Evolutionary conservation across 2,888 invertebrate species (phyloP).

Genomic region (Neoaliturus tenellus): DNA sequence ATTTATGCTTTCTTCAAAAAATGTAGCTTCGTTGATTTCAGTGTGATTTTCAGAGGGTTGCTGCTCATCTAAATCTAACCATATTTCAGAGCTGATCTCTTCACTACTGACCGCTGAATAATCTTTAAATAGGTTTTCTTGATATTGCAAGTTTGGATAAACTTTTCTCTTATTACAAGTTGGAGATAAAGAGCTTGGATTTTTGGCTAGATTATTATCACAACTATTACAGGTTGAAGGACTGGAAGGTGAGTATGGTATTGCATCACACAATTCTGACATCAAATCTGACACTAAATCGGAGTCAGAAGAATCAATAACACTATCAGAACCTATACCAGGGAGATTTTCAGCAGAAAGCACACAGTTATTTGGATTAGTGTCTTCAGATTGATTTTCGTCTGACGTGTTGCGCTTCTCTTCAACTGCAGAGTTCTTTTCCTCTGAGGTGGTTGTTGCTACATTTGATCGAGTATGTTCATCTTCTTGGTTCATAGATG

Average conservation of each 20-base stretch:
- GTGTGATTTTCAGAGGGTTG: neutral
- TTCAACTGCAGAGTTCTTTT: neutral
- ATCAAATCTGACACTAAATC: no score
- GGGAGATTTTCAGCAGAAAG: neutral
- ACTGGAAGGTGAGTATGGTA: constrained; percentile 27
- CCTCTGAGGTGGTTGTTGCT: neutral
- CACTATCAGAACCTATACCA: neutral
- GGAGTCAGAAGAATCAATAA: neutral
- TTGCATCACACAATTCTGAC: neutral
- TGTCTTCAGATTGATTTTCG: neutral
- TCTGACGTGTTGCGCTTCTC: neutral
- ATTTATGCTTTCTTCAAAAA: neutral
- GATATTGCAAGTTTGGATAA: neutral
- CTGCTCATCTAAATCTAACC: neutral
- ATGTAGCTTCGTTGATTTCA: neutral
- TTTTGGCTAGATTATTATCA: neutral
- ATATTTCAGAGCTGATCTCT: constrained; percentile 10
- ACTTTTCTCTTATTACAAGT: neutral
- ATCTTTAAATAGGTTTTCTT: no score
- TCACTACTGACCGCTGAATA: neutral
- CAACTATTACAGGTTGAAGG: constrained; percentile 6
- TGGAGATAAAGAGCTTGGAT: neutral
- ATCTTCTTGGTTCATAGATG: neutral
- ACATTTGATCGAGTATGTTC: neutral
- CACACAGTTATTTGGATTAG: neutral